Evolutionary conservation across 2,888 invertebrate genomes (phyloP), one percentile per base, ranked within the genome.

Genomic region (Hoplodrina blanda): DNA sequence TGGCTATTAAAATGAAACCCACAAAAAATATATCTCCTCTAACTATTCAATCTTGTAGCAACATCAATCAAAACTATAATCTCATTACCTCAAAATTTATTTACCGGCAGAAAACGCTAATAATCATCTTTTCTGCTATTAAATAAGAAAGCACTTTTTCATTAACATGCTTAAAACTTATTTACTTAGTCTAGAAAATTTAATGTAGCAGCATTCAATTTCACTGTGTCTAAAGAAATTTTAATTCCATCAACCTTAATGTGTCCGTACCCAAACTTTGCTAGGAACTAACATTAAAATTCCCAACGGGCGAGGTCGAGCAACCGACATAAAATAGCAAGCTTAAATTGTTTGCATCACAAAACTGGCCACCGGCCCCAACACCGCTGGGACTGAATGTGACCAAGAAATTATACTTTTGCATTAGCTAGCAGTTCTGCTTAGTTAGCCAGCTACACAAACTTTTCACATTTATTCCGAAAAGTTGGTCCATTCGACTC

Each of bases 381-480:
- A 74, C 59, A 70, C 78, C 81, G 67, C 52, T 41, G 73, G 55
- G 80, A 80, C 82, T 74, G 81, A 87, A 88, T 85, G 86, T 85
- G 86, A 83, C 85, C 78, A 90, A 91, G 90, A 90, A 88, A 91
- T 90, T 91, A 90, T 90, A 90, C 90, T 91, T 92, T 88, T 88
- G 88, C 88, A 92, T 93, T 91, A 91, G 88, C 88, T 85, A 87
- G 86, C 91, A 91, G 88, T 90, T 91, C 88, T 86, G 89, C 88
- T 90, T 92, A 91, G 92, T 91, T 92, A 91, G 89, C 78, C 71
- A 65, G 71, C 77, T 65, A 59, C 68, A 78, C 62, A 85, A 92
- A 94, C 89, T 94, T 94, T 93, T 86, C 91, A 87, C 92, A 93
- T 93, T 93, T 90, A 92, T 92, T 87, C 86, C 76, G 69, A 75